Evolutionary conservation across 2,888 invertebrate genomes (phyloP), one percentile per base, ranked within the genome.

Genomic region (Diabrotica balteata): DNA sequence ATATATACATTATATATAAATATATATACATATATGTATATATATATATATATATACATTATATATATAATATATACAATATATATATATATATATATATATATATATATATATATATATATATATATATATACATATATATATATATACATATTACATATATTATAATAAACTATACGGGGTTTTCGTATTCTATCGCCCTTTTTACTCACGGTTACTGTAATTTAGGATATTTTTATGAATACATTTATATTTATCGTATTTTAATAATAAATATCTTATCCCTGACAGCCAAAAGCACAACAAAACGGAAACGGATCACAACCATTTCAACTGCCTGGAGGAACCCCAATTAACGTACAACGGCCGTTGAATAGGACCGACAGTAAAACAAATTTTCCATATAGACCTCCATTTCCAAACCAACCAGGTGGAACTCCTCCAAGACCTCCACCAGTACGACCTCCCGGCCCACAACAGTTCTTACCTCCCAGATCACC

Each of bases 351-450:
- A 8, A 44, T 17, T 7, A 68, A 65, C 45, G 59, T 73, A 32
- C 74, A 79, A 58, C 85, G 86, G 4, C 83, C 80, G 46, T 65
- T 87, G 69, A 80, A 82, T 22, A 78, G 85, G 60, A 78, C 83
- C 59, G 87, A 87, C 76, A 87, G 87, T 77, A 83, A 86, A 69
- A 76, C 72, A 59, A 76, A 75, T 63, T 75, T 87, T 58, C 77
- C 74, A 17, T 76, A 76, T 76, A 81, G 74, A 70, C 80, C 80
- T 47, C 79, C 77, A 7, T 81, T 80, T 69, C 78, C 80, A 4
- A 77, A 76, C 66, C 81, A 78, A 70, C 67, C 80, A 42, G 83
- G 81, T 68, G 79, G 81, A 47, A 75, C 82, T 7, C 81, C 80
- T 7, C 79, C 77, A 7, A 70, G 71, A 59, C 72, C 70, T 8